Base-by-base conservation (phyloP, 2,797 vertebrate genomes). In the Podarcis siculus region DNA sequence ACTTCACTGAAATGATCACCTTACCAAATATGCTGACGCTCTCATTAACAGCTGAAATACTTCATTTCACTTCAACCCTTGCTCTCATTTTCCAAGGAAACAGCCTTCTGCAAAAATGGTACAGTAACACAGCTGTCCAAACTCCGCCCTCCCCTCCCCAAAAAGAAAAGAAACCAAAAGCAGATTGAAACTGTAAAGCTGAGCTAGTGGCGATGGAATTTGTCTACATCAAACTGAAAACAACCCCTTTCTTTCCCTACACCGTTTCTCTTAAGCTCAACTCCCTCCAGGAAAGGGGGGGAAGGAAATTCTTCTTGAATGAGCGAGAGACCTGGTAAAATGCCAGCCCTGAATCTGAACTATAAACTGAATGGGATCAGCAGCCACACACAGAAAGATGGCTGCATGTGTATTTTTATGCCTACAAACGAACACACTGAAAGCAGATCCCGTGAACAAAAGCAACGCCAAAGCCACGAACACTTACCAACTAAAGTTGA, bases 401-500 rank as follows among this genome's bases (percentile, higher is more conserved):
- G 79, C 19, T 27, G 9, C 37, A 55, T 37, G 13, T 35, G 2
- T 49, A 1, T 75, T 88, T 91, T 78, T 69, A 58, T 42, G 85
- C 13, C 25, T 75, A 23, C 5, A 82, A 5, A 35, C 19, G 78
- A 37, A 90, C 1, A 69, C 21, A 92, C 61, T 91, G 90, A 91
- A 69, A 91, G 2, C 66, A 91, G 82, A 23, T 92, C 76, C 73
- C 45, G 32, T 87, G 73, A 61, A 73, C 35, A 61, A 75, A 69
- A 25, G 27, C 17, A 61, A 32, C 2, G 3, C 78, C 35, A 17
- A 66, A 77, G 21, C 5, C n/a, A 42, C 8, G 12, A 88, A 86
- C 91, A 91, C 78, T 72, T 58, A 91, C 90, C 88, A 93, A 85
- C 89, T 91, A 85, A 85, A 83, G 92, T 93, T 55, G 77, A 30